Evolutionary conservation across 2,113 vertebrate species (phyloP), one percentile per base, ranked within the genome.

Genomic region (Ursus arctos): DNA sequence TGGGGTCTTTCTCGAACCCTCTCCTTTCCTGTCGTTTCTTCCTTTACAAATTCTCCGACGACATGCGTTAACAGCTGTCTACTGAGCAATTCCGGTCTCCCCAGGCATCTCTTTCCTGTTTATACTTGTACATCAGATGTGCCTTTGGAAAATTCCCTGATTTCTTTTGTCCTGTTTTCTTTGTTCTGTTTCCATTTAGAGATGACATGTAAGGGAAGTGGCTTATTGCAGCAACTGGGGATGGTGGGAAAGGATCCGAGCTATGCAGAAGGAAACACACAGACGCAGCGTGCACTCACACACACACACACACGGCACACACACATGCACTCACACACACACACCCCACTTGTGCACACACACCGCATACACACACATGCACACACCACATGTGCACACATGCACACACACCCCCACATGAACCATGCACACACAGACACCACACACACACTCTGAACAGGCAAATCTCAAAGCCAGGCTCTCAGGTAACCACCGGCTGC

Each of bases 131-230:
- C 98, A 97, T 98, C 98, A 97, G 97, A 98, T 92, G 94, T 76
- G 94, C 97, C 97, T 98, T 96, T 96, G 98, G 97, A 98, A 98
- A 98, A 98, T 96, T 98, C 98, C 98, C 98, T 74, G 92, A 4
- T 98, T 97, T 55, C 98, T 97, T 98, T 97, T 97, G 98, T 98
- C 97, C 96, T 86, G 86, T 94, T 97, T 63, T 88, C 98, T 99
- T 98, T 98, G 98, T 98, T 98, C 98, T 98, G 92, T 96, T 98
- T 98, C 98, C 98, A 98, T 98, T 98, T 97, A 95, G 97, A 98
- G 97, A 96, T 92, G 98, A 98, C 97, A 96, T 74, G 91, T 57
- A 96, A 98, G 97, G 98, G 98, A 98, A 98, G 97, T 94, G 95
- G 96, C 85, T 98, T 94, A 94, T 94, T 95, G 97, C 96, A 83